phyloP scores from a whole-genome alignment of 2,888 invertebrate species.

The Apomyelois bistriatella region DNA sequence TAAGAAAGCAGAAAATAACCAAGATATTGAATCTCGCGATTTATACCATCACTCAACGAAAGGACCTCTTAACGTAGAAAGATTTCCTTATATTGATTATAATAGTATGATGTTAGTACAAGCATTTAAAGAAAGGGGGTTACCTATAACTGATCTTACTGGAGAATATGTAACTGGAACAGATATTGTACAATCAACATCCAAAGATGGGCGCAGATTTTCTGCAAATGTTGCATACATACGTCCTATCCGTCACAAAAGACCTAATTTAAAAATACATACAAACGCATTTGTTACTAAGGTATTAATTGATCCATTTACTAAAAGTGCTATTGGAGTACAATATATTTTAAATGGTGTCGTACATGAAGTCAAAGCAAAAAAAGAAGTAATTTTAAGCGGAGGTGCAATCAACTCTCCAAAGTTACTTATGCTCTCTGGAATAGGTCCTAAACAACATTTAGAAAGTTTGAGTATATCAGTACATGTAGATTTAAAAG shows the following conservation, averaged over 20 bases:
- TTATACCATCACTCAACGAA: slow-evolving; percentile 79
- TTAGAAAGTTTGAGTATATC: slow-evolving; percentile 71
- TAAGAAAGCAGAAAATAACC: slow-evolving; percentile 83
- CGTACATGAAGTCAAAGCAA: slow-evolving; percentile 62
- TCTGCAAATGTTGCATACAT: slow-evolving; percentile 84
- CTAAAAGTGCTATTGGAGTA: slow-evolving; percentile 69
- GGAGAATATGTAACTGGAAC: slow-evolving; percentile 80
- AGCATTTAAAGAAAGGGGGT: slow-evolving; percentile 82
- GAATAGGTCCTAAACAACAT: slow-evolving; percentile 81
- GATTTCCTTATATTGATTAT: slow-evolving; percentile 81
- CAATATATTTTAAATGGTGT: slow-evolving; percentile 61
- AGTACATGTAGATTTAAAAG: slow-evolving; percentile 80
- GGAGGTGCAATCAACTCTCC: slow-evolving; percentile 82
- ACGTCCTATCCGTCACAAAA: slow-evolving; percentile 79
- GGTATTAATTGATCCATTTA: slow-evolving; percentile 79
- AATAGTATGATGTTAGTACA: slow-evolving; percentile 79
- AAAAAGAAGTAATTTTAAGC: slow-evolving; percentile 82
- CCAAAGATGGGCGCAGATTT: slow-evolving; percentile 78
- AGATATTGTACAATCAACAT: slow-evolving; percentile 82
- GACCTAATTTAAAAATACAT: slow-evolving; percentile 73
- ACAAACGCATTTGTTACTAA: slow-evolving; percentile 77
- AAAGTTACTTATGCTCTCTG: slow-evolving; percentile 82
- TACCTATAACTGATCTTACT: slow-evolving; percentile 80
- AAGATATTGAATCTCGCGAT: slow-evolving; percentile 74
- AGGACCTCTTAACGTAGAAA: slow-evolving; percentile 83